Conservation (phyloP, 2,797 vertebrate species). For the Tachyglossus aculeatus region DNA sequence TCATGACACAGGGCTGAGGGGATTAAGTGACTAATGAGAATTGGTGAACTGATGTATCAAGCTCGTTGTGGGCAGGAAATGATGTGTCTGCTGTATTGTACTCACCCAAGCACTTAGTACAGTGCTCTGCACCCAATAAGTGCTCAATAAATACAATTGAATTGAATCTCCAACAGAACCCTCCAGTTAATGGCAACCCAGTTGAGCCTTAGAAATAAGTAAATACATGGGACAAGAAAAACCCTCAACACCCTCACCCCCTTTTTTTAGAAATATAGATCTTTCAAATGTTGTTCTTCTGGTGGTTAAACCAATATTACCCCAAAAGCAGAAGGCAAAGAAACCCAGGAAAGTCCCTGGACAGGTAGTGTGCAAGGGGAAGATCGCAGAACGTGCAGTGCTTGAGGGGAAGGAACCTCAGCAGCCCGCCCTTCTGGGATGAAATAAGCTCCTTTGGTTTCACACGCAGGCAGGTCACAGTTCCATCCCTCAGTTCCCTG, state of each 20-base stretch:
- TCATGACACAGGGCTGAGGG: no score
- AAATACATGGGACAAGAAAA: neutral
- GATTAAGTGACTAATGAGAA: no score
- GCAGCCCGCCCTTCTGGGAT: neutral
- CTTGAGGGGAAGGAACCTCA: neutral
- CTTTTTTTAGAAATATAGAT: slow-evolving; percentile 2
- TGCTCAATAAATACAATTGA: no score
- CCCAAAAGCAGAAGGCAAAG: slow-evolving; percentile 55
- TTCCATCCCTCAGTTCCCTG: no score
- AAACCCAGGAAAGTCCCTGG: slow-evolving; percentile 49
- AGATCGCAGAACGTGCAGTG: neutral
- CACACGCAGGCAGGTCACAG: no score
- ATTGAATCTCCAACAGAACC: no score
- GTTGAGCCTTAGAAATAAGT: neutral
- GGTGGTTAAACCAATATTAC: slow-evolving; percentile 38
- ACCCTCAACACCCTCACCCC: neutral
- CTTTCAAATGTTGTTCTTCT: slow-evolving; percentile 29
- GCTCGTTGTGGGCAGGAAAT: no score
- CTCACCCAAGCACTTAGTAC: no score
- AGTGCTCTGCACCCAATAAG: no score
- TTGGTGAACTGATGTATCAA: no score
- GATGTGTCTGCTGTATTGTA: no score
- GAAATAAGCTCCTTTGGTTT: slow-evolving; percentile 2
- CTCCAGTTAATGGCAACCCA: no score
- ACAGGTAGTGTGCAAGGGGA: neutral